Base-by-base conservation (phyloP, 2,888 invertebrate species). In the Lepidocyrtoides sp. region DNA sequence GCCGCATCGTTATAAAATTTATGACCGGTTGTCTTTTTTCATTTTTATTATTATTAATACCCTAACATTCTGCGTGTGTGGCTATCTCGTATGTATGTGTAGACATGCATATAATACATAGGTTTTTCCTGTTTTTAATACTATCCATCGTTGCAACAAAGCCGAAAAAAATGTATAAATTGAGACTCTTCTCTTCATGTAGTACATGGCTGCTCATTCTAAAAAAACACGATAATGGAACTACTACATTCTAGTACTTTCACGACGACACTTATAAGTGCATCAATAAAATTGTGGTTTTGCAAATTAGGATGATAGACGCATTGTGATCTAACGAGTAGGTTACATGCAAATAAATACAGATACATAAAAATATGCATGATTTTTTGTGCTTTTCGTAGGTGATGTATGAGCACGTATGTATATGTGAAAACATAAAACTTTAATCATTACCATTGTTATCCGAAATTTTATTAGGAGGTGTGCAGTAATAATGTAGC, bases 371-470 rank as follows among this genome's bases (percentile, higher is more conserved):
- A 82, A 23, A 5, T 60, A n/a, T n/a, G n/a, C n/a, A n/a, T n/a
- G n/a, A n/a, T n/a, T n/a, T n/a, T n/a, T n/a, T n/a, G n/a, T n/a
- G n/a, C n/a, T n/a, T n/a, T n/a, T n/a, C n/a, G n/a, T n/a, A 2
- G n/a, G 79, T 79, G 79, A 81, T 75, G 20, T 36, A 44, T 44
- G n/a, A 32, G 29, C 2, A 77, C 48, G 12, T 36, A 10, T 48
- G 48, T 12, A 48, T 36, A 69, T 36, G 41, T 41, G 3, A 3
- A 57, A 54, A 54, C 17, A 54, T 32, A 51, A n/a, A 54, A 14
- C 79, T 51, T 77, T 79, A 51, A 54, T 69, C 66, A 66, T 20
- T 23, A 41, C 51, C 48, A 66, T 48, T 83, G 66, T 84, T 84
- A 41, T 84, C 54, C 69, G 41, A 69, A 14, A 83, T 66, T 63